Base-by-base conservation (phyloP, 37 sponge, comb jelly and placozoan genomes). In the Hormiphora californensis region DNA sequence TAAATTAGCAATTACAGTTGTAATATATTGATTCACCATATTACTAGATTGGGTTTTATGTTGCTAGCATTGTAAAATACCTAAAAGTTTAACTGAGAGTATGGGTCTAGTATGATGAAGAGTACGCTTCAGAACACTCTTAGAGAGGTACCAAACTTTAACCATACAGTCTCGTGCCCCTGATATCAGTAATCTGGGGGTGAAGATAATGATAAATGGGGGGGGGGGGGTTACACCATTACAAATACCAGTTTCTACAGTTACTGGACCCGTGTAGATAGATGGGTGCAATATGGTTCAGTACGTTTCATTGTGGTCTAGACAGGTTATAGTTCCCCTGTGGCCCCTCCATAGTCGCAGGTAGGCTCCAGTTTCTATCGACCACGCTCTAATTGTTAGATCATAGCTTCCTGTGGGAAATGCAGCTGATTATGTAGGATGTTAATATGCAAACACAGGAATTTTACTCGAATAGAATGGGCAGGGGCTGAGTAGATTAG, bases 401-500 rank as follows among this genome's bases (percentile, higher is more conserved):
- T 88, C 88, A 78, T 69, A 88, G 31, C 88, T 88, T 9, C 88
- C 88, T 51, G 88, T 44, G 30, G 54, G 34, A 23, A 85, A 53
- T 51, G 53, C 15, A 17, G 15, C 15, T 15, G 9, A 17, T 9
- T 49, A 15, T 17, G 53, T 9, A 17, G 15, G 53, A 17, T 49
- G 12, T 9, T 9, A 49, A 49, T 17, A 49, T 49, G 9, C 9
- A 49, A 15, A 49, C 9, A 49, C 15, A 9, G 9, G 15, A 49
- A 49, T 49, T 49, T 49, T 15, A 49, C 15, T 9, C 12, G 12
- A 49, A 49, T 49, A 9, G 12, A 49, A 17, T 49, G 53, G 53
- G 12, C 9, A 17, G 53, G 15, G 12, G 15, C 53, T 49, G 12
- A 46, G 11, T 12, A 46, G 12, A 46, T 8, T 46, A 15, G 8